A percentile compares a stretch with the other conserved stretches of the same genome.
These are phyloP conservation scores for Tenthredo distinguenda DNA, from an alignment of 2,888 invertebrate species.

Conservation along the genomic window DNA sequence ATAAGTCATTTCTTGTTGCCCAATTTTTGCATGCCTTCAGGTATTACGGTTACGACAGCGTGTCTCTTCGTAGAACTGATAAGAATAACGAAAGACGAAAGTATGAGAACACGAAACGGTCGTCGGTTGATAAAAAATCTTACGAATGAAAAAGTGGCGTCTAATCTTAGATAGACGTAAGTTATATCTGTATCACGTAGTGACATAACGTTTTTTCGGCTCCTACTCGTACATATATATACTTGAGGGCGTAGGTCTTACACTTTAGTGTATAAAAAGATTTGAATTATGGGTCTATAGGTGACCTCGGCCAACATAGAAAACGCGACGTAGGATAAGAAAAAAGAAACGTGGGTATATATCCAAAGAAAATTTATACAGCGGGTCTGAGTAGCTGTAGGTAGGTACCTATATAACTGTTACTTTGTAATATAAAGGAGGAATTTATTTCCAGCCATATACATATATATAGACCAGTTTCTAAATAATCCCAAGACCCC, in stretches of 20 bases:
- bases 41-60: too few relatives aligned
- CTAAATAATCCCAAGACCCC: constrained; percentile 3
- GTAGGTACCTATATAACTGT: neutral
- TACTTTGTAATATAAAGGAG: neutral
- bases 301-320: constrained; percentile 29
- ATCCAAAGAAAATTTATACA: neutral
- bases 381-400: neutral
- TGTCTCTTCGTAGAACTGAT: neutral
- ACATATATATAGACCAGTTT: neutral
- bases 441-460: constrained; percentile 14
- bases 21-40: neutral
- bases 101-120: neutral
- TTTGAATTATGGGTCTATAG: constrained; percentile 40
- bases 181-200: constrained; percentile 25
- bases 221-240: neutral
- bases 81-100: neutral
- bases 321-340: neutral
- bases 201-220: constrained; percentile 14
- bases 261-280: constrained; percentile 32
- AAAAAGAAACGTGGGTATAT: neutral
- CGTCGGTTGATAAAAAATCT: neutral
- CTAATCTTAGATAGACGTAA: constrained; percentile 25
- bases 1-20: neutral
- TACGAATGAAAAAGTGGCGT: neutral
- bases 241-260: neutral